These are phyloP conservation scores for Phylloscopus collybita DNA, from an alignment of 2,797 vertebrate genomes.

Conservation along the genomic window DNA sequence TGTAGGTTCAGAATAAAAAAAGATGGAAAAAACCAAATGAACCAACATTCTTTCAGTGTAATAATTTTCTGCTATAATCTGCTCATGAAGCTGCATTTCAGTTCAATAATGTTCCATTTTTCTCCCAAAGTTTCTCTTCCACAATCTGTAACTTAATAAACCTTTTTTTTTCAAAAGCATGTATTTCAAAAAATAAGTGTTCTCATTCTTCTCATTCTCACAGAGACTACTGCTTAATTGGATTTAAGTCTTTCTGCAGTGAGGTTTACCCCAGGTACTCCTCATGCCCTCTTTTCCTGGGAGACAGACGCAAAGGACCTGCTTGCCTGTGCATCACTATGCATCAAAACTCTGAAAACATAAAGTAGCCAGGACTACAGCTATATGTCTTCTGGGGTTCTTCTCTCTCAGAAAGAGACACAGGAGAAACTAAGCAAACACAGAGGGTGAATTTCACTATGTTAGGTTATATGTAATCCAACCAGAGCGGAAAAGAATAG, in stretches of 20 bases:
- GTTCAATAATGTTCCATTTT: not conserved
- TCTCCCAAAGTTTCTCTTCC: not conserved
- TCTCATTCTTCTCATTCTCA: not conserved
- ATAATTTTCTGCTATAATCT: not conserved
- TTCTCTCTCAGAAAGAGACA: not conserved
- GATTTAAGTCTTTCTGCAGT: not conserved
- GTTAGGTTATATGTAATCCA: not conserved
- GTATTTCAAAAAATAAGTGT: not conserved
- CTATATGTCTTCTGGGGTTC: not conserved
- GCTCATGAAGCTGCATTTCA: not conserved
- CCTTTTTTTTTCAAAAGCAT: not conserved
- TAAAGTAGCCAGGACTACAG: not conserved
- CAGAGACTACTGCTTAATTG: not conserved
- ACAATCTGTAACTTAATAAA: not conserved
- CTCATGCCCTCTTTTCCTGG: not conserved
- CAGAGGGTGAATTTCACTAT: not conserved
- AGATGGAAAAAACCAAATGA: rapidly evolving
- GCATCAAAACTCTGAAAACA: not conserved
- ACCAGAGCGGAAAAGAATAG: not conserved
- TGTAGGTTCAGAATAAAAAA: not conserved
- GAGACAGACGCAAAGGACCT: not conserved
- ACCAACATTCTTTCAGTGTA: not conserved
- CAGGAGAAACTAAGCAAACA: not conserved
- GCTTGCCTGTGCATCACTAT: not conserved
- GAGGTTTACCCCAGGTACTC: not conserved